These are phyloP conservation scores for Apamea crenata DNA, from an alignment of 2,888 invertebrate genomes.

Conservation along the genomic window DNA sequence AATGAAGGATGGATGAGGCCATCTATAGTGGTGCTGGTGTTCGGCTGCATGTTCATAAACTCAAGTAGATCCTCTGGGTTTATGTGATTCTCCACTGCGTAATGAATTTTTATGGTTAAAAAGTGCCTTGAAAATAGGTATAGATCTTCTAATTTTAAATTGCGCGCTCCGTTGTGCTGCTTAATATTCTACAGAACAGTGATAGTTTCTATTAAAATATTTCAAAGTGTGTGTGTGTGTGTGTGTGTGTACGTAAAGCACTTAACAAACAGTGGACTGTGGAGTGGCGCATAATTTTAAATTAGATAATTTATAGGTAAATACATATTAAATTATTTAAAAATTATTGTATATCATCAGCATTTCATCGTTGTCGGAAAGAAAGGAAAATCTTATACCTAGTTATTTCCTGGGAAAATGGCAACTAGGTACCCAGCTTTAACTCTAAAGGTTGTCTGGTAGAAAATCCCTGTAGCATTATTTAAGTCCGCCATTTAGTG, in stretches of 20 bases:
- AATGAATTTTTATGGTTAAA: constrained; percentile 20
- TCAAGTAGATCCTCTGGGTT: constrained; percentile 84
- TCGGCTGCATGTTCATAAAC: constrained; percentile 72
- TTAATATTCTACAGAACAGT: not conserved
- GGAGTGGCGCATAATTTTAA: not conserved
- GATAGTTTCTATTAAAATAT: not conserved
- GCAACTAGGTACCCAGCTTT: not conserved
- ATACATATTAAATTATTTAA: not conserved
- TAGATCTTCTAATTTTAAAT: not conserved
- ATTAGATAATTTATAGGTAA: not conserved
- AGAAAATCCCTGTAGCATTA: not conserved
- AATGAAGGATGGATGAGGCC: constrained; percentile 46
- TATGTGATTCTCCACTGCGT: constrained; percentile 86
- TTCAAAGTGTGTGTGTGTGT: not conserved
- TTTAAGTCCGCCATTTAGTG: no score
- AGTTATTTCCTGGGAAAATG: not conserved
- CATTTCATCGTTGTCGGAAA: not conserved
- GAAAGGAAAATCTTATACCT: not conserved
- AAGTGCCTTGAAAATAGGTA: not conserved
- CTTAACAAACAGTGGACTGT: not conserved
- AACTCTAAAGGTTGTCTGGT: no score
- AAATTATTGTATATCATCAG: no score
- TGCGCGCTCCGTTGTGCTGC: not conserved
- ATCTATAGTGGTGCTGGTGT: constrained; percentile 54
- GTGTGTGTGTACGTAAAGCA: not conserved